Evolutionary conservation across 2,113 vertebrate species (phyloP), one percentile per base, ranked within the genome.

Genomic region (Onychostruthus taczanowskii): DNA sequence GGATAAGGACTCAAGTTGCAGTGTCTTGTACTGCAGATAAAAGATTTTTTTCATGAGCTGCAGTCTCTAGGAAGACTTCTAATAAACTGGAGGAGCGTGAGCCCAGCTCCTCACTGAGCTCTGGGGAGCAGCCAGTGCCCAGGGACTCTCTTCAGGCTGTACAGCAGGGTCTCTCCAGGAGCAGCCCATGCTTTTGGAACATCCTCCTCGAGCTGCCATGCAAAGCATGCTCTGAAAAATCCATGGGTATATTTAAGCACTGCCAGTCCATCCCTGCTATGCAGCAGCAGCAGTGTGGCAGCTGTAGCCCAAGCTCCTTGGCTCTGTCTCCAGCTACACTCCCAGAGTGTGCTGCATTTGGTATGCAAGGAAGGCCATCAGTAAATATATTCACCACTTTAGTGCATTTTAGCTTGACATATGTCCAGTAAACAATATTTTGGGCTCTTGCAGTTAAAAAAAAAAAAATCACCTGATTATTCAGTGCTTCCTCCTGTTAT

Each of bases 391-490:
- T 93, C 92, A 68, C 89, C 92, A 79, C 95, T 97, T 97, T 67
- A 87, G 72, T 87, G 78, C 92, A 52, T 94, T 95, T 95, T 81
- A 89, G 76, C 94, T 96, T 96, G 92, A 97, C 86, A 87, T 95
- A 89, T 95, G 96, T 97, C 92, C 92, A 94, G 90, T 94, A 95
- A 96, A 94, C 87, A 96, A 33, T 62, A 93, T 85, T 93, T 92
- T 89, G 77, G 55, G 94, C 89, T 89, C 59, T 70, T 47, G 66
- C 76, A 94, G 83, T 85, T 62, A 70, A 80, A 87, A 96, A 69
- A 81, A 79, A 56, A 33, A 56, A 81, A 72, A 85, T 35, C 89
- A 85, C 88, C 75, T 87, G 94, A 97, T 96, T 97, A 93, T 88
- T 95, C 84, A 86, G 68, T 1, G 2, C 93, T 95, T 96, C 86